These are phyloP conservation scores for Girardia tigrina DNA, from an alignment of 2,888 invertebrate genomes.

Conservation along the genomic window DNA sequence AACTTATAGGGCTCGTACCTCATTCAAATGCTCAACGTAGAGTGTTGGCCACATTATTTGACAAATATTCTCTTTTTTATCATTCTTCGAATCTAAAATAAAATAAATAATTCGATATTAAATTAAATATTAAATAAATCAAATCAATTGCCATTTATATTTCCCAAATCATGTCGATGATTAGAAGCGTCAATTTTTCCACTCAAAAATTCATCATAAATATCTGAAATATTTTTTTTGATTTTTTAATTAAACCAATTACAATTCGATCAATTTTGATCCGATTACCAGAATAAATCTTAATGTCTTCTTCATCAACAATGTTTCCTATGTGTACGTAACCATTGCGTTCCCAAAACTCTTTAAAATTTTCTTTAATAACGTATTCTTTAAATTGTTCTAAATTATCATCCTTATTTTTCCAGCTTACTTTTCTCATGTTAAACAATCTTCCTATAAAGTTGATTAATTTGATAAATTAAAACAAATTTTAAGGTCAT, in stretches of 20 bases:
- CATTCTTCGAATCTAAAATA: not conserved
- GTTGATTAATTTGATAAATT: too few relatives aligned
- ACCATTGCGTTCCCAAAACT: not conserved
- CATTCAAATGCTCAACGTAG: slow-evolving; percentile 34
- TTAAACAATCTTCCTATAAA: too few relatives aligned
- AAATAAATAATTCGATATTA: not conserved
- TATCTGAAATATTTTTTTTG: slow-evolving; percentile 24
- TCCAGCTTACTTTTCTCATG: not conserved
- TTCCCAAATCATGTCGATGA: slow-evolving; percentile 39
- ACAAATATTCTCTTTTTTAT: slow-evolving; percentile 38
- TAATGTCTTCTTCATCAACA: not conserved
- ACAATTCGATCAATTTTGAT: not conserved
- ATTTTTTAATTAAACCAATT: too few relatives aligned
- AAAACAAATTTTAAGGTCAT: too few relatives aligned
- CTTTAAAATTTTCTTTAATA: not conserved
- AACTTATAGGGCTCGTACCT: too few relatives aligned
- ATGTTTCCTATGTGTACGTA: not conserved
- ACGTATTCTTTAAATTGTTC: not conserved
- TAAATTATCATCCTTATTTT: not conserved
- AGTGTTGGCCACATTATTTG: slow-evolving; percentile 39
- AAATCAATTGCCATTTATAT: not conserved
- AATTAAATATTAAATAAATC: too few relatives aligned
- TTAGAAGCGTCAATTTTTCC: slow-evolving; percentile 38
- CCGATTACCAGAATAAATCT: not conserved
- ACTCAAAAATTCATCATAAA: slow-evolving; percentile 38